Base-by-base conservation (phyloP, 1,140 invertebrate species). In the Onthophagus taurus region DNA sequence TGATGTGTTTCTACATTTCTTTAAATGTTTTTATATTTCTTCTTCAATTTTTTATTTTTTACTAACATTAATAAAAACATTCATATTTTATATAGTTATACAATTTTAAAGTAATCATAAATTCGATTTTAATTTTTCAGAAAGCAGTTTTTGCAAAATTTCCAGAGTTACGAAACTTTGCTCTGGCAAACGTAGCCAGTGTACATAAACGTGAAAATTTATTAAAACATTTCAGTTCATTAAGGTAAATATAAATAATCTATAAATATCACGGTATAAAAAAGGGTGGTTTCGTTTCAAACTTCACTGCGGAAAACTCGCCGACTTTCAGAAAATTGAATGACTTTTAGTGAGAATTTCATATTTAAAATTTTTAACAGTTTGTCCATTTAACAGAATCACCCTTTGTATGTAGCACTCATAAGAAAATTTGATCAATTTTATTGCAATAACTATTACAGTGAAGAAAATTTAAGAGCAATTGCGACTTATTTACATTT, bases 121-220 rank as follows among this genome's bases (percentile, higher is more conserved):
- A n/a, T n/a, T n/a, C n/a, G n/a, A n/a, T n/a, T n/a, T n/a, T n/a
- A n/a, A n/a, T n/a, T n/a, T 70, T 72, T 14, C 73, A 95, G 81
- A 89, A 86, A 74, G 89, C 89, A 0, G 82, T 88, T 0, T 99
- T 97, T 66, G 81, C 83, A 13, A 88, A 95, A 63, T 97, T 95
- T 65, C 81, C 85, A 12, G 83, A 93, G 55, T 63, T 94, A 19
- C 68, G 82, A 42, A 77, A 83, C 33, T 97, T 99, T 68, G 80
- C 91, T 0, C 67, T 99, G 34, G 78, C 89, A 0, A 97, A 96
- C 71, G 92, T 99, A 20, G 90, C 90, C 0, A 87, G 82, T 55
- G 83, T 99, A 17, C 93, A 99, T 60, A 92, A 83, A 0, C 75
- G 90, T 48, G 81, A 87, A 42, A 74, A 81, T 17, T 68, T 99